Percentiles rank a stretch among this genome's conserved stretches.
Conservation (phyloP, 2,888 invertebrate species). For the Dryomyza anilis region DNA sequence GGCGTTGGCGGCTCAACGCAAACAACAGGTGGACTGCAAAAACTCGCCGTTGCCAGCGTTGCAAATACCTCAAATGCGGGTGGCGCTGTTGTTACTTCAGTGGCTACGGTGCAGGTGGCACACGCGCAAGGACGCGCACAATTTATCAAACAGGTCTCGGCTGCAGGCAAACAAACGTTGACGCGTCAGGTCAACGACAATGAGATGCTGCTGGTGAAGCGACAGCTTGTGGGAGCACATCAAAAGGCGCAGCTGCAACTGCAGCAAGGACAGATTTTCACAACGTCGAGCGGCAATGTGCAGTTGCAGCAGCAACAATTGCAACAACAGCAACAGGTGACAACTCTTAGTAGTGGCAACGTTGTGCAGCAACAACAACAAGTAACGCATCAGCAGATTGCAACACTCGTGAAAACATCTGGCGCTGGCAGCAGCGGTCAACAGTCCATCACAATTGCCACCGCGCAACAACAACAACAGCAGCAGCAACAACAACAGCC, state of each 20-base stretch:
- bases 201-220: conserved; percentile 67
- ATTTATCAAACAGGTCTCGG: conserved; percentile 59
- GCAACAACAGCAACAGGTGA: conserved; percentile 39
- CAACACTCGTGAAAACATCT: conserved; percentile 58
- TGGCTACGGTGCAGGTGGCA: conserved; percentile 64
- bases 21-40: too few relatives aligned
- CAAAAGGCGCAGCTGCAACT: conserved; percentile 62
- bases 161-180: conserved; percentile 61
- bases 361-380: conserved; percentile 41
- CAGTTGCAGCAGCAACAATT: conserved; percentile 56
- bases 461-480: conserved; percentile 32
- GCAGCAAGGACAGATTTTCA: conserved; percentile 65
- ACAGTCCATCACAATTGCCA: not conserved
- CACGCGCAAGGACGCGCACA: conserved; percentile 58
- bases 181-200: conserved; percentile 64
- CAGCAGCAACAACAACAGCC: conserved; percentile 40
- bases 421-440: conserved; percentile 48
- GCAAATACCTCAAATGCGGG: conserved; percentile 46
- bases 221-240: conserved; percentile 60
- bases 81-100: conserved; percentile 54
- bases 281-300: conserved; percentile 57
- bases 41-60: conserved; percentile 55
- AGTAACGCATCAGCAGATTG: conserved; percentile 55
- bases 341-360: conserved; percentile 39
- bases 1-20: conserved; percentile 52